Conservation (phyloP, 2,888 invertebrate species). For the Malthinus flaveolus region DNA sequence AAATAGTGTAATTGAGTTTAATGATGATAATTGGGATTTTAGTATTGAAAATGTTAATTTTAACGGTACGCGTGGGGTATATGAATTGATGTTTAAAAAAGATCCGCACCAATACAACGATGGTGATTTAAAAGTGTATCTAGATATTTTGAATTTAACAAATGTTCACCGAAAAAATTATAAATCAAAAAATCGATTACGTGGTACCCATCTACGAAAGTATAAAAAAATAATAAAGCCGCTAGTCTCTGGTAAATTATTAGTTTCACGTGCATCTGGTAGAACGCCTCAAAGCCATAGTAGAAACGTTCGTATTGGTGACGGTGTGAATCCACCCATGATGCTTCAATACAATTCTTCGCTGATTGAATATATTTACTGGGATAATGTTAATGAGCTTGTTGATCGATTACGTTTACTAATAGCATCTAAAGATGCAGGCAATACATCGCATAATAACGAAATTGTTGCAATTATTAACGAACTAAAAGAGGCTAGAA, state of each 20-base stretch:
- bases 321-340: not conserved
- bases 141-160: conserved; percentile 3
- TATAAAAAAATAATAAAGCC: conserved; percentile 7
- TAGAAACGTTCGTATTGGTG: not conserved
- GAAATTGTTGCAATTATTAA: conserved; percentile 4
- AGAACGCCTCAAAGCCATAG: too few species aligned
- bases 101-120: not conserved
- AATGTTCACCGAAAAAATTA: not conserved
- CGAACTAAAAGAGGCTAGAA: not conserved
- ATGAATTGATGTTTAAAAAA: conserved; percentile 6
- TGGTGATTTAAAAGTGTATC: conserved; percentile 1
- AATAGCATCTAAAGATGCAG: not conserved
- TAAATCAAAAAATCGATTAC: not conserved
- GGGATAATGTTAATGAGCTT: not conserved
- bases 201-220: not conserved
- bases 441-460: conserved; percentile 1
- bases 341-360: not conserved
- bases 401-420: not conserved
- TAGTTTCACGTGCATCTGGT: too few species aligned
- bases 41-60: not conserved
- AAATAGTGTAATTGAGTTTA: not conserved
- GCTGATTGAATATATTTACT: not conserved
- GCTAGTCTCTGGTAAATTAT: not conserved
- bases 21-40: not conserved
- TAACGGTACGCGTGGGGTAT: conserved; percentile 4